These are phyloP conservation scores for Hydropsyche tenuis DNA, from an alignment of 1,140 invertebrate genomes.

Conservation along the genomic window DNA sequence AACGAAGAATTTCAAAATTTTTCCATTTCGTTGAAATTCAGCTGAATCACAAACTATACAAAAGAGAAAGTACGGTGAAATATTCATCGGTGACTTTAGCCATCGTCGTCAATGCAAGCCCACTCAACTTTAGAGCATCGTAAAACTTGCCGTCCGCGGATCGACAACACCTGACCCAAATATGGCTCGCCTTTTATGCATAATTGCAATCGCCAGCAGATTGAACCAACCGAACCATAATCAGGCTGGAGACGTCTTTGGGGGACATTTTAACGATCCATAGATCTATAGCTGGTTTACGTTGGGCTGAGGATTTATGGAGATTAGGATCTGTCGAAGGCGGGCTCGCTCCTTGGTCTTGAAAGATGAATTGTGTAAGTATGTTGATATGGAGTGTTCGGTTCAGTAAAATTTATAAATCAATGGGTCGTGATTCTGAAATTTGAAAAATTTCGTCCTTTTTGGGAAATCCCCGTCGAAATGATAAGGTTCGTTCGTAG, in stretches of 20 bases:
- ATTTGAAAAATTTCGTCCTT: no score
- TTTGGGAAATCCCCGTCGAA: neutral
- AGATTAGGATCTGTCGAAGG: no score
- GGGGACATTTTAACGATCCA: constrained; percentile 14
- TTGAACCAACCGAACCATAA: neutral
- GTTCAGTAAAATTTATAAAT: no score
- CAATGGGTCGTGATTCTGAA: no score
- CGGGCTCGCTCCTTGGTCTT: no score
- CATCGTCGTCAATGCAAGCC: neutral
- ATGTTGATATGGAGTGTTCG: no score
- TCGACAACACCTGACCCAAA: constrained; percentile 28
- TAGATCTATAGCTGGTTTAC: neutral
- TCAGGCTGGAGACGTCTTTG: no score
- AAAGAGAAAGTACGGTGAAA: neutral
- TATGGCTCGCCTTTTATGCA: constrained; percentile 35
- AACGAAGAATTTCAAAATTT: no score
- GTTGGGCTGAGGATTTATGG: no score
- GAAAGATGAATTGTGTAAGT: no score
- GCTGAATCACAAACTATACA: no score
- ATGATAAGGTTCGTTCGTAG: neutral
- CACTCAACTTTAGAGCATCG: constrained; percentile 4
- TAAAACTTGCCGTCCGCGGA: neutral
- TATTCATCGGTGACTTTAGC: neutral
- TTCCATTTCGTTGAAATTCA: no score
- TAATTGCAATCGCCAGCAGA: constrained; percentile 31